phyloP scores from a whole-genome alignment of 2,797 vertebrate species.

The Clarias pachynema region DNA sequence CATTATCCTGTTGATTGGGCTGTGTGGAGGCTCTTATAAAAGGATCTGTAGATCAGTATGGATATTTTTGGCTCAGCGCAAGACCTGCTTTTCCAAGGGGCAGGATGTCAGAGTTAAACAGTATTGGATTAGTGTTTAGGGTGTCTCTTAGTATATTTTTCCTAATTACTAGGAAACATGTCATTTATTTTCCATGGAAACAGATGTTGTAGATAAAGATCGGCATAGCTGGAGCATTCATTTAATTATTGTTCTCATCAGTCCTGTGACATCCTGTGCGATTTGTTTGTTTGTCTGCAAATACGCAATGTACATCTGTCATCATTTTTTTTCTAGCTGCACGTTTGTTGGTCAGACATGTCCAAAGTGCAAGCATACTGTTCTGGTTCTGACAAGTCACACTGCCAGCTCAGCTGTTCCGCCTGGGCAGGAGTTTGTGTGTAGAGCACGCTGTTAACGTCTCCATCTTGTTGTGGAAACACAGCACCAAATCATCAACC shows the following conservation, averaged over 20 bases:
- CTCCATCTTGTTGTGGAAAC: conserved; percentile 52
- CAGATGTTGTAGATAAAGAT: conserved; percentile 8
- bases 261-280: neutral
- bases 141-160: neutral
- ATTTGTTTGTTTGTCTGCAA: neutral
- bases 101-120: conserved; percentile 27
- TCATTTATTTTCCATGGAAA: conserved; percentile 14
- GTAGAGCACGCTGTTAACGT: conserved; percentile 23
- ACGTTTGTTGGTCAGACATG: neutral
- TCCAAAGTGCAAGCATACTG: neutral
- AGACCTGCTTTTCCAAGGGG: conserved; percentile 3
- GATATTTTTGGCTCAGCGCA: conserved; percentile 34
- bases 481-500: conserved; percentile 40
- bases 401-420: conserved; percentile 70
- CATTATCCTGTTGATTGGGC: conserved; percentile 55
- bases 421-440: conserved; percentile 6
- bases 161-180: neutral
- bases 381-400: conserved; percentile 61
- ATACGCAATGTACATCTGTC: neutral
- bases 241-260: conserved; percentile 15
- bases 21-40: conserved; percentile 47
- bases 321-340: neutral
- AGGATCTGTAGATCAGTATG: conserved; percentile 50
- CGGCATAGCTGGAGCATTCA: neutral
- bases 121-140: neutral